A percentile compares a stretch with the other conserved stretches of the same genome.
phyloP scores from a whole-genome alignment of 1,140 invertebrate genomes.

The Lordiphosa clarofinis region DNA sequence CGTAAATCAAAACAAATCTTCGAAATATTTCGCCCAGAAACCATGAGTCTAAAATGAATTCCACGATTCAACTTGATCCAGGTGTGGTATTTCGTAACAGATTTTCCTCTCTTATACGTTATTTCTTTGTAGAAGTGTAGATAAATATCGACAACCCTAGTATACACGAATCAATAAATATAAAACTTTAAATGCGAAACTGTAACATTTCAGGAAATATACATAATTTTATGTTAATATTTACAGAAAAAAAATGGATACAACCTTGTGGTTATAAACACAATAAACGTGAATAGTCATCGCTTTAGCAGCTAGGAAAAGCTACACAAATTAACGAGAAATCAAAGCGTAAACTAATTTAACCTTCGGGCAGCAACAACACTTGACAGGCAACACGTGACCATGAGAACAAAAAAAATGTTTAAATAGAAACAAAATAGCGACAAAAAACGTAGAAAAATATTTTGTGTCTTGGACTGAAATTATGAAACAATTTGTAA shows the following conservation, averaged over 20 bases:
- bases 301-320: slow-evolving; percentile 7
- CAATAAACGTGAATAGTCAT: slow-evolving; percentile 4
- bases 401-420: slow-evolving; percentile 32
- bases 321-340: slow-evolving; percentile 60
- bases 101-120: too few species aligned
- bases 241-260: slow-evolving; percentile 8
- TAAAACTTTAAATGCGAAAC: too few species aligned
- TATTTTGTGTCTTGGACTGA: slow-evolving; percentile 1
- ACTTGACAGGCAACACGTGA: slow-evolving; percentile 46
- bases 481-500: not conserved
- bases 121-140: too few species aligned
- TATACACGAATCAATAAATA: too few species aligned
- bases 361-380: slow-evolving; percentile 56
- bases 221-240: slow-evolving; percentile 11
- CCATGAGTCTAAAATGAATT: too few species aligned
- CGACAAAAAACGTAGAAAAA: slow-evolving; percentile 8
- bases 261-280: slow-evolving; percentile 8
- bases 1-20: too few species aligned
- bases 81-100: too few species aligned
- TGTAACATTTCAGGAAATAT: too few species aligned
- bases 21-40: too few species aligned
- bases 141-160: too few species aligned
- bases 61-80: too few species aligned
- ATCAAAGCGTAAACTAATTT: slow-evolving; percentile 71
- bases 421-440: slow-evolving; percentile 1